A percentile compares a stretch with the other conserved stretches of the same genome.
These are phyloP conservation scores for Choristoneura fumiferana DNA, from an alignment of 1,140 invertebrate genomes.

Conservation along the genomic window DNA sequence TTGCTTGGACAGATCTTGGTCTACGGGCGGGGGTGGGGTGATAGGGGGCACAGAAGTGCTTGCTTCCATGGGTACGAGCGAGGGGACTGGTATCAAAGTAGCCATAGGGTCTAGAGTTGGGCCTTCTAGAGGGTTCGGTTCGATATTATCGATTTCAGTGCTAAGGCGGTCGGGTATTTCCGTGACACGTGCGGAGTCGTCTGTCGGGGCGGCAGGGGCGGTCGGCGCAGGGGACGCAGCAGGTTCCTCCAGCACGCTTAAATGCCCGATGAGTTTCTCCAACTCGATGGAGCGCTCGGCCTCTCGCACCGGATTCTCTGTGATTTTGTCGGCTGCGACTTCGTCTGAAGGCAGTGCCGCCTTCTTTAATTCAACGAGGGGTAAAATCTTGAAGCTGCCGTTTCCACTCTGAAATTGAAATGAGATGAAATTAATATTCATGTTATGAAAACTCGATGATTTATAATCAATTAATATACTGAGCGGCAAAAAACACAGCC, in stretches of 20 bases:
- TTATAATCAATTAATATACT: too few species aligned
- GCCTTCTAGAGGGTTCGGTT: background rate
- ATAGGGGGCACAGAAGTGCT: background rate
- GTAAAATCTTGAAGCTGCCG: slow-evolving; percentile 43
- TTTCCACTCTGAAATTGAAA: slow-evolving; percentile 4
- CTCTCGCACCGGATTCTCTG: slow-evolving; percentile 52
- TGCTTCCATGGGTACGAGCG: background rate
- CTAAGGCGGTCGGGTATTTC: background rate
- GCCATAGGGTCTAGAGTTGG: background rate
- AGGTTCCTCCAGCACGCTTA: slow-evolving; percentile 19
- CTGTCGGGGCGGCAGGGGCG: too few species aligned
- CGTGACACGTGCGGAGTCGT: slow-evolving; percentile 4
- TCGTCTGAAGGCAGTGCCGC: slow-evolving; percentile 35
- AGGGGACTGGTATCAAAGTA: background rate
- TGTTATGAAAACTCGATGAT: background rate
- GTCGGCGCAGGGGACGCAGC: background rate
- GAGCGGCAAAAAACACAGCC: too few species aligned
- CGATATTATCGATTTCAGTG: background rate
- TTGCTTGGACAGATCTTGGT: background rate
- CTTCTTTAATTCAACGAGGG: slow-evolving; percentile 55
- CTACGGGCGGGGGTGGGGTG: background rate
- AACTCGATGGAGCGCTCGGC: slow-evolving; percentile 59
- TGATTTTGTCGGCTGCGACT: slow-evolving; percentile 26
- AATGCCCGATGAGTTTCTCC: slow-evolving; percentile 59
- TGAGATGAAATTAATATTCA: background rate